Evolutionary conservation across 2,113 vertebrate genomes (phyloP).

Genomic region (Tor tambroides): DNA sequence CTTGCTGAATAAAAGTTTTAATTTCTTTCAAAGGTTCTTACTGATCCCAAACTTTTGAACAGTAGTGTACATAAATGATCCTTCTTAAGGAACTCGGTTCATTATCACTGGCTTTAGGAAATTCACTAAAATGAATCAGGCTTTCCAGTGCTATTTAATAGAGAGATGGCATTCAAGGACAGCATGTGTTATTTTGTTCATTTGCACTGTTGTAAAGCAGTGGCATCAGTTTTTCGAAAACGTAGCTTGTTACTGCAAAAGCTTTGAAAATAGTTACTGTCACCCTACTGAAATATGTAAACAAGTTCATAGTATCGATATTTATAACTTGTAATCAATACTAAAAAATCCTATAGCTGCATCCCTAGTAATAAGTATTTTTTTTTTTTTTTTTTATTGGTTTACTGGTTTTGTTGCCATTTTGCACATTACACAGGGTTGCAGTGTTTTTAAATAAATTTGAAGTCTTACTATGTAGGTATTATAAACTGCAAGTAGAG

Average conservation of each 20-base stretch:
- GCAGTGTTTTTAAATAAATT: neutral
- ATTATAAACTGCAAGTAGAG: neutral
- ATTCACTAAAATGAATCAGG: too few species aligned
- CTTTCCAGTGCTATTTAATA: neutral
- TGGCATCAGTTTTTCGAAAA: neutral
- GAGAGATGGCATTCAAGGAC: too few species aligned
- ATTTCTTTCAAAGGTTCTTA: neutral
- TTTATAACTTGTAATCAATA: neutral
- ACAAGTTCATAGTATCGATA: neutral
- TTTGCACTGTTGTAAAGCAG: neutral
- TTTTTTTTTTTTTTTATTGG: neutral
- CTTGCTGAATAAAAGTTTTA: neutral
- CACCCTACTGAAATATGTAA: neutral
- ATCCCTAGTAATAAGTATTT: neutral
- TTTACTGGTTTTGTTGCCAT: neutral
- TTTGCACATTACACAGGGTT: neutral
- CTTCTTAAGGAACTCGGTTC: neutral
- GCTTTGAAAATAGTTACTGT: neutral
- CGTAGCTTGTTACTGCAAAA: neutral
- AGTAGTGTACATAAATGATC: neutral
- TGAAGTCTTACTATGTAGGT: neutral
- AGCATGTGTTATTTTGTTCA: neutral
- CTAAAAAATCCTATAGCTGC: neutral
- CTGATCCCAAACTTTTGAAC: neutral
- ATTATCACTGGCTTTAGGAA: too few species aligned